Evolutionary conservation across 2,888 invertebrate species (phyloP), one percentile per base, ranked within the genome.

Genomic region (Dicyrtomina minuta): DNA sequence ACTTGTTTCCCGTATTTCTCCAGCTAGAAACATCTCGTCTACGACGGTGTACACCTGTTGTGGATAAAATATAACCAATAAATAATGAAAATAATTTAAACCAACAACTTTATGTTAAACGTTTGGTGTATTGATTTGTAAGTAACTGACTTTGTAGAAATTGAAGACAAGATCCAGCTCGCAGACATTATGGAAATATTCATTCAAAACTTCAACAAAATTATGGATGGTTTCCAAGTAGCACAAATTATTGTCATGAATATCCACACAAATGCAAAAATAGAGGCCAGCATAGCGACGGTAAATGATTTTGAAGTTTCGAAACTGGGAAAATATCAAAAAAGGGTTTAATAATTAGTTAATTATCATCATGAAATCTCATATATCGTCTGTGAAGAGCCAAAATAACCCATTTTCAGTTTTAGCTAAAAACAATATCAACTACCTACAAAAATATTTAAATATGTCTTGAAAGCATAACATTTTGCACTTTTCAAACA

Each of bases 131-230:
- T n/a, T n/a, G n/a, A n/a, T n/a, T n/a, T n/a, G n/a, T n/a, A n/a
- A n/a, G n/a, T n/a, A n/a, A n/a, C n/a, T n/a, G n/a, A 89, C 89
- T 88, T 99, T 99, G 84, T 98, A 99, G 83, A 99, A 99, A 84
- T 99, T 99, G 85, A 99, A 99, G 41, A 99, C 99, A 77, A 99
- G 87, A 85, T 99, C 99, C 82, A 99, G 84, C 84, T 99, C 99
- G 82, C 99, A 99, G 1, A 99, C 99, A 85, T 99, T 99, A 83
- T 99, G 99, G 86, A 99, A 99, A 83, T 98, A 99, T 84, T 99
- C 99, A 82, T 99, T 99, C 27, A 99, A 86, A 2, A 99, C 99
- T 84, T 99, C 99, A 22, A 99, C 99, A 83, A 99, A 99, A 84
- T 99, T 99, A 84, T 99, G 99, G 81, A 99, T 99, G 44, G 98